Evolutionary conservation across 2,113 vertebrate genomes (phyloP), one percentile per base, ranked within the genome.

Genomic region (Rhombomys opimus): DNA sequence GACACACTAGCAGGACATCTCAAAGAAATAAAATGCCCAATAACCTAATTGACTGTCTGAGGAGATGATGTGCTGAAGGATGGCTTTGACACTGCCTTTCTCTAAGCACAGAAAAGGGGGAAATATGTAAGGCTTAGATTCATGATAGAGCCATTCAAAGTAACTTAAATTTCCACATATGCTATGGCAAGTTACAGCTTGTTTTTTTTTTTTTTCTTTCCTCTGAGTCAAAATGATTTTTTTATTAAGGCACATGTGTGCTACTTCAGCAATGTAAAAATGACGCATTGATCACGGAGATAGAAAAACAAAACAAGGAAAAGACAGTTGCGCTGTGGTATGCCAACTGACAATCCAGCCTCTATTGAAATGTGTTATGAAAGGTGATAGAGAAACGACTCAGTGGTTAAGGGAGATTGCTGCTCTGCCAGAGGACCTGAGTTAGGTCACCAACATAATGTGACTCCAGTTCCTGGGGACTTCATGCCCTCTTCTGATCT

Each of bases 21-120:
- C 35, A 73, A 87, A 93, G 77, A 94, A 90, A 84, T 90, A 18
- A 77, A 86, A 90, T 17, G 76, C 30, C 88, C 81, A 8, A 46
- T 61, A 35, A 86, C 38, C 82, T 85, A 84, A 73, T 70, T 52
- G 52, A 63, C 11, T 63, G 41, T 87, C 87, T 94, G 9, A 35
- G 38, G 20, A 12, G 90, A 67, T 72, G n/a, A 4, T n/a, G 8
- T 27, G 13, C 13, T 81, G 32, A 10, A 91, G n/a, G 18, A 30
- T 63, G 12, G 35, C 7, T 27, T 89, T 32, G 23, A 91, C 18
- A 73, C 5, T 18, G 46, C 23, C 17, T 78, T 92, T 80, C 77
- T 95, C 50, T 61, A 87, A 70, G 76, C 73, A 38, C 5, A 89
- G 73, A 93, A 80, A 95, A 3, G 35, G 13, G 63, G 65, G 22